These are phyloP conservation scores for Rafetus swinhoei DNA, from an alignment of 2,113 vertebrate species.

Conservation along the genomic window DNA sequence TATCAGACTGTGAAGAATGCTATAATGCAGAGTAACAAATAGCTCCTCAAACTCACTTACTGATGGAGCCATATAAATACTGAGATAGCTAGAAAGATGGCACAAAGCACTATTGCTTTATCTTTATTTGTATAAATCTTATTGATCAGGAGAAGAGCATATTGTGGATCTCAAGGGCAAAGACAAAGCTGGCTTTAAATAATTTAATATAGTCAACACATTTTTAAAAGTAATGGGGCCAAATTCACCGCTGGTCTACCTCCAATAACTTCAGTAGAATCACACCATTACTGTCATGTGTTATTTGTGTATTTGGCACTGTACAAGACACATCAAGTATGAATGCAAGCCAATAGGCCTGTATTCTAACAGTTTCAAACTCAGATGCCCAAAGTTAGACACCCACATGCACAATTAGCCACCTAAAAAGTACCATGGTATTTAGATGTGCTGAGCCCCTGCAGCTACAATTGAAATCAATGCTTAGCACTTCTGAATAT, in stretches of 20 bases:
- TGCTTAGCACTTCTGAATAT: neutral
- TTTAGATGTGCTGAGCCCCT: neutral
- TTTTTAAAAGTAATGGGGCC: slow-evolving; percentile 45
- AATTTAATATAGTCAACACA: slow-evolving; percentile 52
- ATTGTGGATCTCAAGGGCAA: slow-evolving; percentile 27
- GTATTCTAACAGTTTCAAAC: slow-evolving; percentile 26
- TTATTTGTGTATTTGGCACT: slow-evolving; percentile 64
- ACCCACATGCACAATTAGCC: neutral
- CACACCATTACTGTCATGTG: slow-evolving; percentile 59
- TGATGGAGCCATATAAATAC: neutral
- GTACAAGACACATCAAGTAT: neutral
- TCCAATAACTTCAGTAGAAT: slow-evolving; percentile 60
- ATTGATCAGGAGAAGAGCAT: slow-evolving; percentile 65
- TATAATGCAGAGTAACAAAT: neutral
- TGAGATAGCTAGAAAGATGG: neutral
- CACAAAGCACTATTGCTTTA: slow-evolving; percentile 26
- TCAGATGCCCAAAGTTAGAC: slow-evolving; percentile 3
- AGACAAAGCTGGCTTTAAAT: slow-evolving; percentile 48
- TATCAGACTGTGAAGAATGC: slow-evolving; percentile 4
- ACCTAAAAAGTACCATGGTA: neutral
- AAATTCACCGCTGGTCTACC: slow-evolving; percentile 51
- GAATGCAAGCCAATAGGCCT: slow-evolving; percentile 11
- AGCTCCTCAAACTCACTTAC: slow-evolving; percentile 16
- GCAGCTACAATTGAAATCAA: neutral
- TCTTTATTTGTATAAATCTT: slow-evolving; percentile 56